These are phyloP conservation scores for Megalops cyprinoides DNA, from an alignment of 2,797 vertebrate genomes.

Conservation along the genomic window DNA sequence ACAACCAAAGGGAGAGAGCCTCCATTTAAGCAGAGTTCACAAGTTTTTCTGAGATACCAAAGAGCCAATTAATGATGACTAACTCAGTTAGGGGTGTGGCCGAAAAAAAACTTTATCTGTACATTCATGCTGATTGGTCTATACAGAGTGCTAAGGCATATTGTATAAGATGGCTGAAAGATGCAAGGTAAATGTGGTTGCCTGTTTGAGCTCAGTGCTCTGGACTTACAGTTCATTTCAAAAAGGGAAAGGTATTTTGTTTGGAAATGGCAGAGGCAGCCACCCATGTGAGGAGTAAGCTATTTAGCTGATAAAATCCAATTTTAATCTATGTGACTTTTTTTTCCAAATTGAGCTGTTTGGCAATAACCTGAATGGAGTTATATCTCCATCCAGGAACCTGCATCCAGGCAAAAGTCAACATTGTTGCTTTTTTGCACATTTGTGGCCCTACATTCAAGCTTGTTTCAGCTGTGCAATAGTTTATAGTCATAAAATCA, in stretches of 20 bases:
- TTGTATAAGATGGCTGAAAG: background rate
- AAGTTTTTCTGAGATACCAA: background rate
- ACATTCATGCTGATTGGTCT: background rate
- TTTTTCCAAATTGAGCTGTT: background rate
- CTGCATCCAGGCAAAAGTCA: background rate
- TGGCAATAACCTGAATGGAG: background rate
- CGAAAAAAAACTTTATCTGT: background rate
- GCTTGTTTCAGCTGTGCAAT: too few relatives aligned
- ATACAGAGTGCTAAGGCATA: background rate
- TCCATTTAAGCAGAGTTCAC: background rate
- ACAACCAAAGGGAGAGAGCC: background rate
- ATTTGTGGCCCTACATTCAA: too few relatives aligned
- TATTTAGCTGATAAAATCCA: slow-evolving; percentile 15
- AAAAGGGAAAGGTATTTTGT: background rate
- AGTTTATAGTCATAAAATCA: too few relatives aligned
- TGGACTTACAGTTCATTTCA: background rate
- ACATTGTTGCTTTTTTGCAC: background rate
- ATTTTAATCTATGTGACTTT: background rate
- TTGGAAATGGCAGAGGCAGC: background rate
- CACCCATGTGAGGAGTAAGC: background rate
- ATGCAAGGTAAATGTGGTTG: background rate
- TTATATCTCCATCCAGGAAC: background rate
- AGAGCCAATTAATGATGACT: background rate
- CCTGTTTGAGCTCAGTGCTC: background rate
- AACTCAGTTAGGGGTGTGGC: background rate